Base-by-base conservation (phyloP, 2,888 invertebrate species). In the Ophion slaviceki region DNA sequence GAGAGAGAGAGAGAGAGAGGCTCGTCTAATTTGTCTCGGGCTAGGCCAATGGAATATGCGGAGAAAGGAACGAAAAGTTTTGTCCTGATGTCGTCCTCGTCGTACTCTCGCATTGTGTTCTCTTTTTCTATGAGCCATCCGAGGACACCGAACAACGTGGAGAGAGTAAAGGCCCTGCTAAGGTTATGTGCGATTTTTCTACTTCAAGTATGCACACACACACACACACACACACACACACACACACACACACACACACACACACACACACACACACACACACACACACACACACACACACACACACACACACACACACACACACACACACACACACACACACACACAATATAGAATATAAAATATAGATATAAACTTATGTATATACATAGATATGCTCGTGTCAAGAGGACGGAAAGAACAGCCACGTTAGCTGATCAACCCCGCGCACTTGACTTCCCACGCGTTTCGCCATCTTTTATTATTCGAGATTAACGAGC, bases 401-500 rank as follows among this genome's bases (percentile, higher is more conserved):
- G 68, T 61, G 68, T 70, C 68, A 57, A 77, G 70, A 71, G 47
- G 40, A 57, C 66, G 45, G 53, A 78, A 72, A 59, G 24, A 40
- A 71, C 64, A 71, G 57, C 64, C 24, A 59, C 36, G 67, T 40
- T 80, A 77, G 84, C 80, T 66, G 68, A 71, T 74, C 76, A 62
- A 77, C 77, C 72, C 80, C 53, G 20, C 14, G 47, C 77, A 84
- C 84, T 84, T 36, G 77, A 81, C 84, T 84, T 77, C 72, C 84
- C 80, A 84, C 84, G 80, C 83, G 74, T 68, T 74, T 83, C 79
- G 74, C 76, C 80, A 84, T 80, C 80, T 80, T 84, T 80, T 84
- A 77, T 80, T 84, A 61, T 77, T 72, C 76, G 47, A 77, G 84
- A 84, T 84, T 81, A 84, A 84, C 80, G 84, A 84, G 84, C 80